phyloP scores from a whole-genome alignment of 1,140 invertebrate genomes.

The Drosophila obscura region DNA sequence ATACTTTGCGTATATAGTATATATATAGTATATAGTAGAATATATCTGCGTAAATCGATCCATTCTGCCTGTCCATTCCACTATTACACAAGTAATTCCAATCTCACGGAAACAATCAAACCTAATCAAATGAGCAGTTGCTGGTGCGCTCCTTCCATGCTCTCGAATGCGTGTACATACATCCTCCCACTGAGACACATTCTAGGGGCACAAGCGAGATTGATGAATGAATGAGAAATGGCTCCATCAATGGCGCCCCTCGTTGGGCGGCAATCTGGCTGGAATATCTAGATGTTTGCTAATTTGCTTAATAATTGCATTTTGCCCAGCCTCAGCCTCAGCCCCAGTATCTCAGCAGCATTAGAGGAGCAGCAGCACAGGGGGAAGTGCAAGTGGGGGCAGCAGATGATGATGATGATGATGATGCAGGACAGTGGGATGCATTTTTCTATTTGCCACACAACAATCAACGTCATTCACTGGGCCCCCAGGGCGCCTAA shows the following conservation, averaged over 20 bases:
- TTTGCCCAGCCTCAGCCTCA: slow-evolving; percentile 29
- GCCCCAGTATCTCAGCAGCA: slow-evolving; percentile 19
- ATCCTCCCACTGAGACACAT: background rate
- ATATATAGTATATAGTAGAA: too few species aligned
- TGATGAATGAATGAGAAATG: slow-evolving; percentile 59
- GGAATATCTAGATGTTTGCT: slow-evolving; percentile 74
- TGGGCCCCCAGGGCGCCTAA: slow-evolving; percentile 53
- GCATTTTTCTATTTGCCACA: slow-evolving; percentile 63
- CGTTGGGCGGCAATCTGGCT: slow-evolving; percentile 61
- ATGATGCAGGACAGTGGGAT: slow-evolving; percentile 28
- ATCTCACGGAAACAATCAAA: slow-evolving; percentile 64
- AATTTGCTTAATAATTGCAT: slow-evolving; percentile 81
- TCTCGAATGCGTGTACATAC: background rate
- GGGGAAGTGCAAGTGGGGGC: slow-evolving; percentile 30
- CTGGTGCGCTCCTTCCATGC: slow-evolving; percentile 12
- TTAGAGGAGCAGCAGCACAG: slow-evolving; percentile 48
- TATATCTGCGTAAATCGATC: too few species aligned
- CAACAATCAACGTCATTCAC: slow-evolving; percentile 75
- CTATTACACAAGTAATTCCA: slow-evolving; percentile 16
- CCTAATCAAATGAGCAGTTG: slow-evolving; percentile 59
- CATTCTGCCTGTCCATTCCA: background rate
- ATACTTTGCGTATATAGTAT: too few species aligned
- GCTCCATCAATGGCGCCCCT: slow-evolving; percentile 65
- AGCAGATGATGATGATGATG: background rate
- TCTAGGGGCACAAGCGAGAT: slow-evolving; percentile 19